Conservation (phyloP, 2,888 invertebrate genomes). For the Melieria omissa region DNA sequence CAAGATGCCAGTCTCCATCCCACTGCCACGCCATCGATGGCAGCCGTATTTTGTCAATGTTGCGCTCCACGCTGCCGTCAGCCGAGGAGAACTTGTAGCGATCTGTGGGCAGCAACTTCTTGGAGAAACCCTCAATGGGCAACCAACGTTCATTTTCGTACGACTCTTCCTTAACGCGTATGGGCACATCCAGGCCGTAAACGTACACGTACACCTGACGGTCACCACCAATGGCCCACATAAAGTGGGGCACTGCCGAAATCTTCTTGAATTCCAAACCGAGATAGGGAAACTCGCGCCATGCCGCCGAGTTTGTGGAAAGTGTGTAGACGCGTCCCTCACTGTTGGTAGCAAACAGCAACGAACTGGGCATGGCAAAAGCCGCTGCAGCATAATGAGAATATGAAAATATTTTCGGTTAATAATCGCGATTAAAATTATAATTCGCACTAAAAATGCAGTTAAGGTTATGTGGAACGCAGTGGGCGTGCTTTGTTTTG, state of each 20-base stretch:
- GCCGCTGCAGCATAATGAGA: too few species aligned
- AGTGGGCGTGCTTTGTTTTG: too few species aligned
- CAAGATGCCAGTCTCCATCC: constrained; percentile 94
- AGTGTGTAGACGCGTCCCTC: constrained; percentile 89
- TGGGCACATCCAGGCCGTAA: constrained; percentile 89
- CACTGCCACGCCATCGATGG: constrained; percentile 97
- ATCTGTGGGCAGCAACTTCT: constrained; percentile 86
- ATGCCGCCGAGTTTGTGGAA: constrained; percentile 82
- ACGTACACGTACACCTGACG: constrained; percentile 93
- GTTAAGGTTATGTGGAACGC: too few species aligned
- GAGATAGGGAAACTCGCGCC: constrained; percentile 87
- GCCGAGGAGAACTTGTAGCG: constrained; percentile 86
- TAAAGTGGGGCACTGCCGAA: constrained; percentile 83
- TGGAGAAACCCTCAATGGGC: constrained; percentile 88
- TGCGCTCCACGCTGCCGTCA: constrained; percentile 83
- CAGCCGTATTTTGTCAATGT: constrained; percentile 82
- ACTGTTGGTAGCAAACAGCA: constrained; percentile 86
- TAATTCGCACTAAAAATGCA: too few species aligned
- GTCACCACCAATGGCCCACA: constrained; percentile 95
- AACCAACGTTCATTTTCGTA: constrained; percentile 96
- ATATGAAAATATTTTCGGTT: too few species aligned
- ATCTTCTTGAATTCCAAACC: constrained; percentile 91
- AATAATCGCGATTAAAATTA: too few species aligned
- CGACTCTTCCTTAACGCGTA: constrained; percentile 88
- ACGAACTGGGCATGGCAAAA: constrained; percentile 74